Evolutionary conservation across 1,140 invertebrate genomes (phyloP).

Genomic region (Ridgeia piscesae): DNA sequence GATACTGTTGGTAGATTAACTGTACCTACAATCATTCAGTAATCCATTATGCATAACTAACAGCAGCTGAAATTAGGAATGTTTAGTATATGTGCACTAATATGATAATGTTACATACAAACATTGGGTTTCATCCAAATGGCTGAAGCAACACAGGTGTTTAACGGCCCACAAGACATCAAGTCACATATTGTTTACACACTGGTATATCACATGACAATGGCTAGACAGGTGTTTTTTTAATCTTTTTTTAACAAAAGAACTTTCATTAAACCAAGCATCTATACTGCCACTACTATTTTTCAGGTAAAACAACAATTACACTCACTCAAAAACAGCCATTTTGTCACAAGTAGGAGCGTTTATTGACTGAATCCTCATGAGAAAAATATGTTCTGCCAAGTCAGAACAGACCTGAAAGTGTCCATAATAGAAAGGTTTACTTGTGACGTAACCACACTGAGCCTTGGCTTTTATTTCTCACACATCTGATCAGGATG

Average conservation of each 20-base stretch:
- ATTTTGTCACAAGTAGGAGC: background rate
- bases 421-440: background rate
- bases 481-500: background rate
- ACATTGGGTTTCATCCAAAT: too few relatives aligned
- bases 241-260: too few relatives aligned
- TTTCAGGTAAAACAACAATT: background rate
- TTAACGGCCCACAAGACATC: too few relatives aligned
- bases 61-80: background rate
- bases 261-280: background rate
- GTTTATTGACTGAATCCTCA: background rate
- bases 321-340: background rate
- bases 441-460: background rate
- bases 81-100: too few relatives aligned
- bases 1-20: background rate
- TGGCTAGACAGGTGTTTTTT: too few relatives aligned
- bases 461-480: background rate
- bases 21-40: background rate
- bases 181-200: too few relatives aligned
- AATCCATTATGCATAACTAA: background rate
- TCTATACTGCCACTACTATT: background rate
- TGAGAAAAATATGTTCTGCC: background rate
- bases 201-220: too few relatives aligned
- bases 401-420: background rate
- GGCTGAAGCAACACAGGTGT: too few relatives aligned
- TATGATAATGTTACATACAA: too few relatives aligned